Evolutionary conservation across 1,140 invertebrate species (phyloP), one percentile per base, ranked within the genome.

Genomic region (Trichonephila clavipes): DNA sequence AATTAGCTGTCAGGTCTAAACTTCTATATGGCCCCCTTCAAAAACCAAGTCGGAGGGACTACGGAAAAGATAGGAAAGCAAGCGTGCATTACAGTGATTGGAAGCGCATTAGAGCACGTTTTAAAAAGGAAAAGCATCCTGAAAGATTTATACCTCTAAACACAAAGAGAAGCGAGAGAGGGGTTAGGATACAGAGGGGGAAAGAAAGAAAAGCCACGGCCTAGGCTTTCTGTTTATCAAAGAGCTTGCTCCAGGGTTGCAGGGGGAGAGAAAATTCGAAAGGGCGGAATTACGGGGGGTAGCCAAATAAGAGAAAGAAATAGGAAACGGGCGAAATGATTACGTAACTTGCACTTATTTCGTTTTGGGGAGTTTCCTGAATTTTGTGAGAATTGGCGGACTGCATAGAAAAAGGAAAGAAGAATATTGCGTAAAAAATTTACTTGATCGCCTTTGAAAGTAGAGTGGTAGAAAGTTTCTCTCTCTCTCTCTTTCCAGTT

Each of bases 11-110:
- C 5, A 10, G 8, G 44, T 3, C 44, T 51, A 51, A 90, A 81
- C 34, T 44, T 92, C 59, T 62, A 58, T 44, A 93, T 44, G 64
- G 14, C 62, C 92, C 92, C 92, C 72, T 12, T 10, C 4, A 19
- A 10, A 82, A 82, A 90, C 7, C 88, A 82, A 93, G 85, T 93
- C 66, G 4, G 66, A 88, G 69, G 86, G 86, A 72, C 85, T 62
- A 88, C 34, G 34, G 85, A 93, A 93, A 93, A 93, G 92, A 93
- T 93, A 93, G 92, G 92, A 93, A 93, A 87, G 92, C 92, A 93
- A 93, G 92, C 92, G 85, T 93, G 92, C 92, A 93, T 93, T 93
- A 93, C 92, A 88, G 92, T 93, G 92, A 93, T 93, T 93, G 92
- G 92, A 82, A 93, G 86, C 85, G 92, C 92, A 93, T 93, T 93